phyloP scores from a whole-genome alignment of 2,888 invertebrate species.

The Exephanes ischioxanthus region DNA sequence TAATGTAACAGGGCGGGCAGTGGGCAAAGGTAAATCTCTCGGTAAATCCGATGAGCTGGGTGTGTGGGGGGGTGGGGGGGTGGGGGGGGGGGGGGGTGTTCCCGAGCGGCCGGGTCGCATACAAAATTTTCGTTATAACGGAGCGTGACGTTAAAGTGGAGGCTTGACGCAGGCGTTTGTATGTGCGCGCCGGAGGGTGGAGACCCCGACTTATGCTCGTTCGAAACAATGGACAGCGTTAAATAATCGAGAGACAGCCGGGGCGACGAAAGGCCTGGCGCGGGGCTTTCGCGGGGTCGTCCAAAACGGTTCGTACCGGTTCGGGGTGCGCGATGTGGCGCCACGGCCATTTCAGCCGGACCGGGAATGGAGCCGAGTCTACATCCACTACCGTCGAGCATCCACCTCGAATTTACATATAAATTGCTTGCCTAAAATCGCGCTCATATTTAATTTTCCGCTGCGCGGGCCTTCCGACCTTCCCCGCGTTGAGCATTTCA shows the following conservation, averaged over 20 bases:
- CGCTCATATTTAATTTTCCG: slow-evolving; percentile 82
- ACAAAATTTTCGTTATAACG: slow-evolving; percentile 4
- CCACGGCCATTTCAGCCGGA: slow-evolving; percentile 1
- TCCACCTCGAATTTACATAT: slow-evolving; percentile 78
- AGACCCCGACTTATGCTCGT: slow-evolving; percentile 30
- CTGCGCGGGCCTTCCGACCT: slow-evolving; percentile 68
- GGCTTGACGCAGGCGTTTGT: background rate
- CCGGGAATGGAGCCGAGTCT: slow-evolving; percentile 14
- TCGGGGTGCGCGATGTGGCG: background rate
- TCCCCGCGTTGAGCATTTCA: slow-evolving; percentile 41
- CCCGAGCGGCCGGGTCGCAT: background rate
- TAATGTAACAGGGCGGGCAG: background rate
- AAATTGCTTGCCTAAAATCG: slow-evolving; percentile 82
- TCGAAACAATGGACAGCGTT: slow-evolving; percentile 44
- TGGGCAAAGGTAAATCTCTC: slow-evolving; percentile 12
- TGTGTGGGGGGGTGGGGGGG: background rate
- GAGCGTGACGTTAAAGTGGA: background rate
- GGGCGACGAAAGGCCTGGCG: slow-evolving; percentile 5
- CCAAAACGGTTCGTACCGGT: slow-evolving; percentile 20
- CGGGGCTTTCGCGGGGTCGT: background rate
- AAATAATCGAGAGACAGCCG: slow-evolving; percentile 42
- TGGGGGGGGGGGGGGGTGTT: background rate
- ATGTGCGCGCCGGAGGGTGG: background rate
- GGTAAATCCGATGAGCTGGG: slow-evolving; percentile 26
- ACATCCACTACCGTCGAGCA: slow-evolving; percentile 37